phyloP scores from a whole-genome alignment of 2,797 vertebrate genomes.

The Parauchenoglanis punctatus region DNA sequence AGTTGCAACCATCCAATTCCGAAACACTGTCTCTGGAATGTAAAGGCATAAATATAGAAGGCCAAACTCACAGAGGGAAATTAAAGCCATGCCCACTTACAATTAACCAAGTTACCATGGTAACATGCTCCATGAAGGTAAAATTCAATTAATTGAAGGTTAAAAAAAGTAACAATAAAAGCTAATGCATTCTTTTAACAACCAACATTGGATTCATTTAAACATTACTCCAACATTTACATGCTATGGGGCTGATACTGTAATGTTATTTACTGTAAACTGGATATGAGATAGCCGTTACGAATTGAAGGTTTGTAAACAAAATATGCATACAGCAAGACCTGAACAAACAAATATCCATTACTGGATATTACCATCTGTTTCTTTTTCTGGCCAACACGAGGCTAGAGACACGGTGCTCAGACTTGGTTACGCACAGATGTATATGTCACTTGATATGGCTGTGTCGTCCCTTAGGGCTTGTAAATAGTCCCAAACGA shows the following conservation, averaged over 20 bases:
- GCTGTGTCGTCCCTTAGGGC: slow-evolving; percentile 21
- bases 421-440: slow-evolving; percentile 29
- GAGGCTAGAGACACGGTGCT: slow-evolving; percentile 26
- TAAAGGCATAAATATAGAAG: slow-evolving; percentile 21
- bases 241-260: slow-evolving; percentile 30
- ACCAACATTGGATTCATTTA: no score
- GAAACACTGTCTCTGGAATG: slow-evolving; percentile 14
- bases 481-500: slow-evolving; percentile 45
- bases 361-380: slow-evolving; percentile 23
- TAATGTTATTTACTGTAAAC: slow-evolving; percentile 37
- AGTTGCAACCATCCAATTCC: slow-evolving; percentile 1
- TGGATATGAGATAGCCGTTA: background rate
- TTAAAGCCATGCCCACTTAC: background rate
- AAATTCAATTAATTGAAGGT: background rate
- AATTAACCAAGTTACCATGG: background rate
- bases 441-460: slow-evolving; percentile 46
- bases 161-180: background rate
- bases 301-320: slow-evolving; percentile 23
- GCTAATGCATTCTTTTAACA: background rate
- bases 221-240: no score
- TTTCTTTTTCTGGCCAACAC: slow-evolving; percentile 22
- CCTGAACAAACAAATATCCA: slow-evolving; percentile 47
- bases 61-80: background rate
- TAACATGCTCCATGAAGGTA: background rate
- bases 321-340: slow-evolving; percentile 33